phyloP scores from a whole-genome alignment of 2,888 invertebrate species.

The Hydroisotoma schaefferi region DNA sequence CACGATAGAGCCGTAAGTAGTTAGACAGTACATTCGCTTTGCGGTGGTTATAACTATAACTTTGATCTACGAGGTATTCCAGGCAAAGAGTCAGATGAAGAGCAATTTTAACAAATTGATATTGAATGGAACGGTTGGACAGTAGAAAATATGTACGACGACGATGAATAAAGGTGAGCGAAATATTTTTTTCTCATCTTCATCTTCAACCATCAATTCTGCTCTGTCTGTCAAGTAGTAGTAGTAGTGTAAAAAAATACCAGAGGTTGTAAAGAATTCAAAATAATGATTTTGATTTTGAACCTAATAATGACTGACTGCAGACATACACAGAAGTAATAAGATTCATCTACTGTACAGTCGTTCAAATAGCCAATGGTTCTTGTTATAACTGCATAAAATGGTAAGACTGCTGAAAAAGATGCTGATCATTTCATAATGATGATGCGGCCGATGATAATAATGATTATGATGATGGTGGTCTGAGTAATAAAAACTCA shows the following conservation, averaged over 20 bases:
- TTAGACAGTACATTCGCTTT: no score
- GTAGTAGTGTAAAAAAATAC: neutral
- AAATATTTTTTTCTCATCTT: slow-evolving; percentile 5
- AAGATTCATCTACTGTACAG: neutral
- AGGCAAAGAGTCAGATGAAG: neutral
- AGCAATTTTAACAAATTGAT: slow-evolving; percentile 3
- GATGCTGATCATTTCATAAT: no score
- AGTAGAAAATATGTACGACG: neutral
- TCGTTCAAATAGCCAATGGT: no score
- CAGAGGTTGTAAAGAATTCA: slow-evolving; percentile 6
- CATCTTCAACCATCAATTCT: neutral
- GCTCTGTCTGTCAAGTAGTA: neutral
- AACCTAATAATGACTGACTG: slow-evolving; percentile 1
- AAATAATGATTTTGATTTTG: slow-evolving; percentile 4
- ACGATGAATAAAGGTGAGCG: slow-evolving; percentile 4
- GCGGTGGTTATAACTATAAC: no score
- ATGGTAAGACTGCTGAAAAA: neutral
- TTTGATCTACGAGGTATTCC: no score
- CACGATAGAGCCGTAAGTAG: no score
- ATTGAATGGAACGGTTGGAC: slow-evolving; percentile 5
- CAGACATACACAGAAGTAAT: neutral
- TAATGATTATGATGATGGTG: slow-evolving; percentile 3
- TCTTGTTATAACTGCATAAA: no score
- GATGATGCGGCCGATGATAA: no score
- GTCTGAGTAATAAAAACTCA: slow-evolving; percentile 11